Evolutionary conservation across 2,113 vertebrate species (phyloP).

Genomic region (Mandrillus leucophaeus): DNA sequence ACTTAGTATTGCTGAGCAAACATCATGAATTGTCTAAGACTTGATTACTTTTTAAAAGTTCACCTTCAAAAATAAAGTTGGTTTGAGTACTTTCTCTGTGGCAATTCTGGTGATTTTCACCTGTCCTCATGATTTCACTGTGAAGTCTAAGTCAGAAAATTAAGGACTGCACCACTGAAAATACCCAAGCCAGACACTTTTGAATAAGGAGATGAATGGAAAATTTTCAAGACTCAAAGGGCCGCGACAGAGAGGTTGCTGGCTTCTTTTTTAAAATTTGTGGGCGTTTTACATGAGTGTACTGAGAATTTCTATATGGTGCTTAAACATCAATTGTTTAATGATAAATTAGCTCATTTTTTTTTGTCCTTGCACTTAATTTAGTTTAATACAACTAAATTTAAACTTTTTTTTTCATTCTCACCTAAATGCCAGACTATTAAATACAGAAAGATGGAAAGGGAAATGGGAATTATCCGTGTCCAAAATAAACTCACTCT

Average conservation of each 20-base stretch:
- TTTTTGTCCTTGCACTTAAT: not conserved
- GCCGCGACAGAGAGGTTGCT: not conserved
- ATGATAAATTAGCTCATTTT: not conserved
- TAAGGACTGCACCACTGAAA: not conserved
- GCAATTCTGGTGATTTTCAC: not conserved
- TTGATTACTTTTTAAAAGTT: conserved; percentile 1
- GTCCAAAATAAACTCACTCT: not conserved
- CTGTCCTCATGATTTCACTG: not conserved
- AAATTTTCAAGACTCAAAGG: not conserved
- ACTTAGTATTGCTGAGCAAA: not conserved
- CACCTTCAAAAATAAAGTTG: not conserved
- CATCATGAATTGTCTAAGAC: not conserved
- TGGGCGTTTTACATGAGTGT: not conserved
- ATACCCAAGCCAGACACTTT: not conserved
- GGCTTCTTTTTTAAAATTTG: not conserved
- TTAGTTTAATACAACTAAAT: not conserved
- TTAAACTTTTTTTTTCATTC: not conserved
- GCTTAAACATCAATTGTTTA: not conserved
- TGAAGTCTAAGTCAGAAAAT: not conserved
- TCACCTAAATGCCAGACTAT: not conserved
- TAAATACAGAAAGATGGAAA: not conserved
- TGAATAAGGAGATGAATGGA: not conserved
- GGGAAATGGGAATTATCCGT: not conserved
- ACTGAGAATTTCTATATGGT: not conserved
- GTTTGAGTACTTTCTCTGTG: conserved; percentile 5